These are phyloP conservation scores for Sesia apiformis DNA, from an alignment of 2,888 invertebrate species.

Conservation along the genomic window DNA sequence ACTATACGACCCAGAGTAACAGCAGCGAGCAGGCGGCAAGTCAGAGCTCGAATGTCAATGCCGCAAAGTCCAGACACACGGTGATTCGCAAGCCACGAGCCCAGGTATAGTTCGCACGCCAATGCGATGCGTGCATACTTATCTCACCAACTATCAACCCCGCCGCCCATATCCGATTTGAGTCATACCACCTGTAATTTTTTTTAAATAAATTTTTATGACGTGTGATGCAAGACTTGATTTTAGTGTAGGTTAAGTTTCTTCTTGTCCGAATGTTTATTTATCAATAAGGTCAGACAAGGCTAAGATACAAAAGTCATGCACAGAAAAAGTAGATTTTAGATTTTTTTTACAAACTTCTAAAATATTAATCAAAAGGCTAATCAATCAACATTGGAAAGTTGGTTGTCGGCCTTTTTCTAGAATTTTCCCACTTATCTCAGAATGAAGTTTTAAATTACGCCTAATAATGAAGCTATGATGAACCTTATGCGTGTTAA, in stretches of 20 bases:
- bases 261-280: background rate
- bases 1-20: constrained; percentile 84
- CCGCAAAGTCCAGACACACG: constrained; percentile 92
- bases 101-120: constrained; percentile 87
- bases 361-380: too few relatives aligned
- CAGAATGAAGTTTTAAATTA: too few relatives aligned
- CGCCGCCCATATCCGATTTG: constrained; percentile 91
- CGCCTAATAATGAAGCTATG: too few relatives aligned
- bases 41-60: constrained; percentile 94
- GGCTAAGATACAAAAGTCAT: background rate
- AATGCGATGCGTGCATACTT: constrained; percentile 91
- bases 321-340: too few relatives aligned
- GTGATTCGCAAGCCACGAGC: constrained; percentile 87
- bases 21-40: constrained; percentile 92
- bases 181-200: constrained; percentile 89
- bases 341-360: too few relatives aligned
- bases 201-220: too few relatives aligned
- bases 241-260: background rate
- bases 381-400: too few relatives aligned
- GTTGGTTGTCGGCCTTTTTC: too few relatives aligned
- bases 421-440: too few relatives aligned
- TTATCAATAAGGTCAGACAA: background rate
- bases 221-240: background rate
- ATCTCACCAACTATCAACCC: constrained; percentile 94
- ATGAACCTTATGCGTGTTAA: background rate